Evolutionary conservation across 1,140 invertebrate species (phyloP).

Genomic region (Leptinotarsa texana): DNA sequence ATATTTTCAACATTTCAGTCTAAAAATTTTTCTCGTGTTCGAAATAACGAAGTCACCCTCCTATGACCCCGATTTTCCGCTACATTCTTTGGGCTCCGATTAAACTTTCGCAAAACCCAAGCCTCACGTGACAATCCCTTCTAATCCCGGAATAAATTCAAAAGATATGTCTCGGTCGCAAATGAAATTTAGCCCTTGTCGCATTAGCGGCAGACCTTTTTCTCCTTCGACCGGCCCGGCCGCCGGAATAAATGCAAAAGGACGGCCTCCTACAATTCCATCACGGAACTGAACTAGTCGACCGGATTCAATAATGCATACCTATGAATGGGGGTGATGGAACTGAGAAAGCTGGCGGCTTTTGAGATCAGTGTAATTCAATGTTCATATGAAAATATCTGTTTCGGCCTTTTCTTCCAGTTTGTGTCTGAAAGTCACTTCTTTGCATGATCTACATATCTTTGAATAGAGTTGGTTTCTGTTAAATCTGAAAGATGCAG

Average conservation of each 20-base stretch:
- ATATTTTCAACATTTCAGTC: too few relatives aligned
- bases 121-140: slow-evolving; percentile 1
- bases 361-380: too few relatives aligned
- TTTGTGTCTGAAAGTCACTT: too few relatives aligned
- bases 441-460: too few relatives aligned
- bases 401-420: too few relatives aligned
- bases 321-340: not conserved
- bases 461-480: too few relatives aligned
- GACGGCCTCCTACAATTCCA: slow-evolving; percentile 1
- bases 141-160: slow-evolving; percentile 5
- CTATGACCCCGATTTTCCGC: not conserved
- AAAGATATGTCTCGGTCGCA: not conserved
- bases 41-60: not conserved
- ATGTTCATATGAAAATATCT: too few relatives aligned
- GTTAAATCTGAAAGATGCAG: too few relatives aligned
- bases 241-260: not conserved
- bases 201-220: not conserved
- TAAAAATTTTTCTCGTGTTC: too few relatives aligned
- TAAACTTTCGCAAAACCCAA: not conserved
- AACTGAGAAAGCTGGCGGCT: too few relatives aligned
- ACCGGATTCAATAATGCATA: slow-evolving; percentile 6
- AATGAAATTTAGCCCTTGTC: slow-evolving; percentile 6
- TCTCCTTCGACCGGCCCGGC: not conserved
- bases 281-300: not conserved
- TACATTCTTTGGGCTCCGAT: not conserved